Conservation (phyloP, 2,113 vertebrate genomes). For the Poeciliopsis retropinna region DNA sequence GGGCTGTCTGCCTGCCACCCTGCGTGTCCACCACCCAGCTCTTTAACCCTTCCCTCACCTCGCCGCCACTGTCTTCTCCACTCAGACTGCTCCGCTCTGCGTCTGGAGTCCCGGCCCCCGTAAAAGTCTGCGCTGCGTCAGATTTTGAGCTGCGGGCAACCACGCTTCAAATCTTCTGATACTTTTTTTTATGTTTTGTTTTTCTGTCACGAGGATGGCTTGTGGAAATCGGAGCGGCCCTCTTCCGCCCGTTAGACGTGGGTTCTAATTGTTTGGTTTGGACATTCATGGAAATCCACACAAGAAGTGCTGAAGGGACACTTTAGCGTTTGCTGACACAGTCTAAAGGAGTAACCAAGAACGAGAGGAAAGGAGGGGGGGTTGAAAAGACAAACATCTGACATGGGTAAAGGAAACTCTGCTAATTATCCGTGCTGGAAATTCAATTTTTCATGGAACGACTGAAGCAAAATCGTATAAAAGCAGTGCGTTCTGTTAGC, state of each 20-base stretch:
- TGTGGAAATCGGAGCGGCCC: slow-evolving; percentile 44
- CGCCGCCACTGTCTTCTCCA: background rate
- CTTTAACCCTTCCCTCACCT: slow-evolving; percentile 30
- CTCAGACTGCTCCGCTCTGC: background rate
- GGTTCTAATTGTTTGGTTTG: slow-evolving; percentile 58
- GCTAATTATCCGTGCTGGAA: slow-evolving; percentile 63
- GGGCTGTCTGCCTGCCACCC: slow-evolving; percentile 57
- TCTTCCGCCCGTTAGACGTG: slow-evolving; percentile 24
- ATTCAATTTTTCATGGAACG: slow-evolving; percentile 52
- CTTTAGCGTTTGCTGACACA: slow-evolving; percentile 61
- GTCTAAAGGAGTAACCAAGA: slow-evolving; percentile 47
- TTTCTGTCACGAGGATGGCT: no score
- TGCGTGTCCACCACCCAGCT: slow-evolving; percentile 36
- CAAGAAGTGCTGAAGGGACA: slow-evolving; percentile 73
- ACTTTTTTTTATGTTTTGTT: background rate
- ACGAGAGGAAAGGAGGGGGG: slow-evolving; percentile 27
- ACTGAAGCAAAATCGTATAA: slow-evolving; percentile 24
- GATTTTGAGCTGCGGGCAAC: slow-evolving; percentile 32
- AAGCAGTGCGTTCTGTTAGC: slow-evolving; percentile 30
- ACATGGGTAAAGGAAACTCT: slow-evolving; percentile 70
- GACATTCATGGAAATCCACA: slow-evolving; percentile 53
- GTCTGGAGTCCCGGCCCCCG: background rate
- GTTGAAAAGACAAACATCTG: slow-evolving; percentile 71
- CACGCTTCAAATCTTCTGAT: slow-evolving; percentile 54
- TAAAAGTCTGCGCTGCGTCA: slow-evolving; percentile 7